A percentile compares a stretch with the other conserved stretches of the same genome.
Conservation (phyloP, 2,888 invertebrate species). For the Platerodrilus igneus region DNA sequence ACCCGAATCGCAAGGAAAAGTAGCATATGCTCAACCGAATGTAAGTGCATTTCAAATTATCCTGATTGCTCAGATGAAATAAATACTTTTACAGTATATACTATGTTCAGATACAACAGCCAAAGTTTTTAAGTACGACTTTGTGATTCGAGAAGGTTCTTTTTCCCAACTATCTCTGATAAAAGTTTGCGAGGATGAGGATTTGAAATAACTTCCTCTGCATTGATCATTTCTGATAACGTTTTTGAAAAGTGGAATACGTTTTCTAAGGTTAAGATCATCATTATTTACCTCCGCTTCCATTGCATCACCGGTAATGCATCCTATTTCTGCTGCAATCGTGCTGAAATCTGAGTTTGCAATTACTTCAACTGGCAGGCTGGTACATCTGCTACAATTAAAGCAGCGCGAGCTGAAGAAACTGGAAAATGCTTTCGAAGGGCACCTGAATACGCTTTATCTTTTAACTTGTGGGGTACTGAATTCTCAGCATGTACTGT, state of each 20-base stretch:
- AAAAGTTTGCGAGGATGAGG: neutral
- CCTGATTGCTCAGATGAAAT: neutral
- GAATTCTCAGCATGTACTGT: too few species aligned
- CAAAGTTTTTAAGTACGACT: neutral
- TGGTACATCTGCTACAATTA: neutral
- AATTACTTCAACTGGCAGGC: neutral
- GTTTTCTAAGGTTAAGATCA: neutral
- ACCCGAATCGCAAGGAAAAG: too few species aligned
- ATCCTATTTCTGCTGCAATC: neutral
- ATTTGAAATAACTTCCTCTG: slow-evolving; percentile 1
- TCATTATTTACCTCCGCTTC: neutral
- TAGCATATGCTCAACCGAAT: neutral
- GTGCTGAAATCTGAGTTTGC: neutral
- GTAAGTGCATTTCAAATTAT: neutral
- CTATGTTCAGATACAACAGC: neutral
- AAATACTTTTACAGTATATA: neutral
- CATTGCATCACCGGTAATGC: neutral
- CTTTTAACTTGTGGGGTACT: too few species aligned
- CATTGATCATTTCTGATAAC: neutral
- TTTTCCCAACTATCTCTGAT: neutral
- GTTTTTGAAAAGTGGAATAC: neutral
- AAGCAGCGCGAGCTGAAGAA: slow-evolving; percentile 1
- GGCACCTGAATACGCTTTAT: too few species aligned
- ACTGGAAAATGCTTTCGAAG: neutral
- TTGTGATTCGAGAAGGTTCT: neutral